Evolutionary conservation across 1,140 invertebrate species (phyloP), one percentile per base, ranked within the genome.

Genomic region (Plectus sambesii): DNA sequence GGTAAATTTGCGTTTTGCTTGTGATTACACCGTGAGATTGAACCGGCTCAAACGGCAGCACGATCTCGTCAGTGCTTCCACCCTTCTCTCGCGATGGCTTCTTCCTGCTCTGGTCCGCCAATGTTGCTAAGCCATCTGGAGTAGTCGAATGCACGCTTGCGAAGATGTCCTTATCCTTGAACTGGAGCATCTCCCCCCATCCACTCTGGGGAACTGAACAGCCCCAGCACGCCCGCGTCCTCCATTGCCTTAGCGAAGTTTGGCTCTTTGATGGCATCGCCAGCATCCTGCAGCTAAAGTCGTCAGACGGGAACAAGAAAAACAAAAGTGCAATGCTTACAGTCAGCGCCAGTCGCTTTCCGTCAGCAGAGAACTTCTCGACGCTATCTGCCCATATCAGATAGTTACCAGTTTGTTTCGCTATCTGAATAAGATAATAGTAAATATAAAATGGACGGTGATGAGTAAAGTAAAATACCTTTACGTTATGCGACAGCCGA

Each of bases 401-500:
- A 71, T 98, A 99, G 70, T 99, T 99, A 15, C 94, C 94, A 47
- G 96, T 94, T 0, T 87, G 92, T 70, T 99, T 99, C 0, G 93
- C 96, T 94, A 99, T 99, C 79, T 82, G 56, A 35, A 64, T n/a
- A 53, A 47, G n/a, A 33, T 20, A 45, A 24, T 4, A 9, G 42
- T 48, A 12, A 26, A 40, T 27, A 22, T 0, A 9, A 29, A 56
- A n/a, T n/a, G n/a, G n/a, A n/a, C n/a, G n/a, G n/a, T n/a, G n/a
- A n/a, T n/a, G n/a, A n/a, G n/a, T n/a, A n/a, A n/a, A n/a, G 12
- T 22, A 38, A 54, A 46, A 56, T 65, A 82, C 81, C 73, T 99
- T 99, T 5, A 90, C 81, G 1, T 89, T 94, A 70, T 99, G 98
- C 4, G 99, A 74, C 59, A 97, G 74, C 9, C 98, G 73, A 74